Conservation (phyloP, 1,140 invertebrate genomes). For the Berghia stephanieae region DNA sequence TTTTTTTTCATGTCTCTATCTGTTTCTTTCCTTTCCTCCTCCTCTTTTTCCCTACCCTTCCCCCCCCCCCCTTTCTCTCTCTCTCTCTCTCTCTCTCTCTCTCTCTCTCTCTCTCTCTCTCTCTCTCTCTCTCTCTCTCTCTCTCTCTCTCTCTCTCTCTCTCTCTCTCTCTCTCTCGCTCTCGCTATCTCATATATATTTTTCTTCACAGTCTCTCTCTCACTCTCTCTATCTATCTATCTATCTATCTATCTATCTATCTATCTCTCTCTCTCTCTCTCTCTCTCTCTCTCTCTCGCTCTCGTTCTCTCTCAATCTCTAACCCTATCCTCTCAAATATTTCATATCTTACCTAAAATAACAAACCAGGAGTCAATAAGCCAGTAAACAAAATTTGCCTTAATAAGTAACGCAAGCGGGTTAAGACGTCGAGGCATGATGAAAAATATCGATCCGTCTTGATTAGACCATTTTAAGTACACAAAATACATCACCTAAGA, state of each 20-base stretch:
- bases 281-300: slow-evolving; percentile 23
- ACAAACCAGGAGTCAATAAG: too few species aligned
- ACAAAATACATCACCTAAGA: too few species aligned
- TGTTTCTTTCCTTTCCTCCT: neutral
- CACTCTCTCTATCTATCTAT: slow-evolving; percentile 7
- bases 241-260: slow-evolving; percentile 22
- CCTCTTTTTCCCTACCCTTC: neutral
- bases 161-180: slow-evolving; percentile 24
- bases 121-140: neutral
- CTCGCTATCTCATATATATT: neutral
- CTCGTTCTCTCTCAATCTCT: slow-evolving; percentile 14
- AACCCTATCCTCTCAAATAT: too few species aligned
- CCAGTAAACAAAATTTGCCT: too few species aligned
- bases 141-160: slow-evolving; percentile 14
- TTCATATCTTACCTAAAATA: too few species aligned
- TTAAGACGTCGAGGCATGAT: too few species aligned
- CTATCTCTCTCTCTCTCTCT: slow-evolving; percentile 27
- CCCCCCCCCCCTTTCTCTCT: neutral
- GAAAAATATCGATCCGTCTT: too few species aligned
- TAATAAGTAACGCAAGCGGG: too few species aligned
- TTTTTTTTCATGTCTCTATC: too few species aligned
- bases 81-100: neutral
- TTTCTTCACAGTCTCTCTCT: neutral
- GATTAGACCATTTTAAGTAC: too few species aligned
- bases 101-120: slow-evolving; percentile 20